phyloP scores from a whole-genome alignment of 2,113 vertebrate species.

The Shinisaurus crocodilurus region DNA sequence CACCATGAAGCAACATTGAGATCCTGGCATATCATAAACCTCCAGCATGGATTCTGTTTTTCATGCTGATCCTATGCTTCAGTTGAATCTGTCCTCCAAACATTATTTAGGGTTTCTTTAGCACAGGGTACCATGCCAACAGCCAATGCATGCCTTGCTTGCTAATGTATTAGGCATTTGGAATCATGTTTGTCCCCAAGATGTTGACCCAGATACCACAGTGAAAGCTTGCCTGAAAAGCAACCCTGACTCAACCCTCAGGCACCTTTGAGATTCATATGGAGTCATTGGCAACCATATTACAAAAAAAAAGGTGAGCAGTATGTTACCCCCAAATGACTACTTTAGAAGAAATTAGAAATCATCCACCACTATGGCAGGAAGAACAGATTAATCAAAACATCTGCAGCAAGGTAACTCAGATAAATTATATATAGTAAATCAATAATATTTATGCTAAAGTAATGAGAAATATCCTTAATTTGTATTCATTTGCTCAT shows the following conservation, averaged over 20 bases:
- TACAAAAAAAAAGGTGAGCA: neutral
- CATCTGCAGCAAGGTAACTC: neutral
- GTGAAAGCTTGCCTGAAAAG: neutral
- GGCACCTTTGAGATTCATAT: neutral
- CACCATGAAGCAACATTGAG: slow-evolving; percentile 38
- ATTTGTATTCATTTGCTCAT: neutral
- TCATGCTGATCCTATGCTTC: slow-evolving; percentile 25
- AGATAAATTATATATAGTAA: neutral
- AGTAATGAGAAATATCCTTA: neutral
- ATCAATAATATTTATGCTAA: neutral
- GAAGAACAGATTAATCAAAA: neutral
- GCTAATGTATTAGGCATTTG: neutral
- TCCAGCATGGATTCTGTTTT: slow-evolving; percentile 41
- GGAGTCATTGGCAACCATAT: neutral
- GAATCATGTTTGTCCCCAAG: neutral
- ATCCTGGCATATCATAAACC: slow-evolving; percentile 25
- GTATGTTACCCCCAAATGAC: neutral
- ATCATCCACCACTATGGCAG: no score
- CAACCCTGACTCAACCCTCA: no score
- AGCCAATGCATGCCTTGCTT: neutral
- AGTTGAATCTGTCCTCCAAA: slow-evolving; percentile 30
- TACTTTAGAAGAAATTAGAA: neutral
- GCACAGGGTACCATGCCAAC: slow-evolving; percentile 10
- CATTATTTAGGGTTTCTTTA: slow-evolving; percentile 32
- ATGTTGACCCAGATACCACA: no score